Conservation (phyloP, 2,888 invertebrate species). For the Nomada fabriciana region DNA sequence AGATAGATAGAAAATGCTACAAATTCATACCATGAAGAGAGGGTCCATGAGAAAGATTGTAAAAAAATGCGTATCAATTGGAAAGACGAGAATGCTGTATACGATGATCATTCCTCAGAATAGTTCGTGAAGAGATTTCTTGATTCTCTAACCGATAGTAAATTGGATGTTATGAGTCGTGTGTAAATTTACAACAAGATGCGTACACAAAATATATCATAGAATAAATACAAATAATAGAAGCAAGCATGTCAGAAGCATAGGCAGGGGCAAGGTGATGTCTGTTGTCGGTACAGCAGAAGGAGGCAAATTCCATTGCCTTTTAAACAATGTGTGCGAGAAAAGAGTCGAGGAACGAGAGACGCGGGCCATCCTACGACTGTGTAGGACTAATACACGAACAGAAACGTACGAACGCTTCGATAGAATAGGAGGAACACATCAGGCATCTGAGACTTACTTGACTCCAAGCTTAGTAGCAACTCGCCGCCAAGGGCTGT, state of each 20-base stretch:
- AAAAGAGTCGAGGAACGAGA: slow-evolving; percentile 66
- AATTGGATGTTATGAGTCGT: slow-evolving; percentile 40
- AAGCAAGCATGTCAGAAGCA: slow-evolving; percentile 80
- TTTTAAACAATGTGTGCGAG: slow-evolving; percentile 61
- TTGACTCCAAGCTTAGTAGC: slow-evolving; percentile 97
- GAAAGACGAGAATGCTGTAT: slow-evolving; percentile 33
- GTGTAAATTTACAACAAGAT: slow-evolving; percentile 45
- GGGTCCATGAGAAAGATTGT: slow-evolving; percentile 27
- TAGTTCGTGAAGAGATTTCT: slow-evolving; percentile 30
- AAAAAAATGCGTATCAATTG: slow-evolving; percentile 38
- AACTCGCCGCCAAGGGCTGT: slow-evolving; percentile 97
- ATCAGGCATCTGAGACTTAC: slow-evolving; percentile 89
- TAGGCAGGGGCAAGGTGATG: slow-evolving; percentile 73
- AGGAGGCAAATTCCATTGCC: slow-evolving; percentile 57
- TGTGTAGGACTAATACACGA: slow-evolving; percentile 73
- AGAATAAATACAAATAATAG: slow-evolving; percentile 68
- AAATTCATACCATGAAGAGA: slow-evolving; percentile 32
- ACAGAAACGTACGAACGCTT: slow-evolving; percentile 74
- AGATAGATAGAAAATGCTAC: slow-evolving; percentile 39
- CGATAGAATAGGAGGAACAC: slow-evolving; percentile 81
- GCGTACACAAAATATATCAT: slow-evolving; percentile 50
- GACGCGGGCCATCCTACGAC: slow-evolving; percentile 66
- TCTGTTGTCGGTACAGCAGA: slow-evolving; percentile 58
- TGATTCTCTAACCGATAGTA: slow-evolving; percentile 30
- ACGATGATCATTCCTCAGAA: slow-evolving; percentile 39